Evolutionary conservation across 2,888 invertebrate genomes (phyloP), one percentile per base, ranked within the genome.

Genomic region (Leptopilina myrica): DNA sequence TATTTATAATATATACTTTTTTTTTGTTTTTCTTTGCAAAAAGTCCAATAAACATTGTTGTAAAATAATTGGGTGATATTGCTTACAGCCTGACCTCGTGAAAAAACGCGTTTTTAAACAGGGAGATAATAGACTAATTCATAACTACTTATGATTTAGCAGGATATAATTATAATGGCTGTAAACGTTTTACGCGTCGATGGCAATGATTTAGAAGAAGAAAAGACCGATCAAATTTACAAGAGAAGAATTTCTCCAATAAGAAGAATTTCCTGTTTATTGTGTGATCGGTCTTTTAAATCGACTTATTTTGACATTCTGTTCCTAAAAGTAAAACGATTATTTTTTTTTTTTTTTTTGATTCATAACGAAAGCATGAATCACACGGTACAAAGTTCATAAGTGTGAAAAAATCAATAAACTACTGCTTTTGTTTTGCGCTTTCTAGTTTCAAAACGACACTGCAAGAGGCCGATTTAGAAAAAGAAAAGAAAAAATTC

Each of bases 81-180:
- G 73, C 73, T 73, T 73, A 56, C 56, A 56, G 73, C 56, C 69
- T 56, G 69, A n/a, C 56, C 26, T 73, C 53, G 33, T 73, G 33
- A 73, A 62, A 73, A 73, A 53, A 73, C 73, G 33, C 49, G 49
- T 49, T 59, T 59, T 59, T 15, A 59, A n/a, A 59, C n/a, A 5
- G 59, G 59, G 15, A 12, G 5, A 59, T 59, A 33, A 56, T 73
- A 73, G 33, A 56, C 73, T 73, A 73, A 56, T 73, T 73, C 73
- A 73, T 73, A 56, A 73, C 73, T 73, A 73, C 73, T 73, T 73
- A 73, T 33, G 73, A 73, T 73, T 73, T 73, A 73, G 73, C 56
- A 33, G 73, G 73, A 73, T 73, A 73, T 56, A 73, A 73, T 73
- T 73, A 73, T 73, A 73, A 73, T 73, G 73, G 73, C 73, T 53